phyloP scores from a whole-genome alignment of 2,888 invertebrate genomes.

The Colostygia pectinataria region DNA sequence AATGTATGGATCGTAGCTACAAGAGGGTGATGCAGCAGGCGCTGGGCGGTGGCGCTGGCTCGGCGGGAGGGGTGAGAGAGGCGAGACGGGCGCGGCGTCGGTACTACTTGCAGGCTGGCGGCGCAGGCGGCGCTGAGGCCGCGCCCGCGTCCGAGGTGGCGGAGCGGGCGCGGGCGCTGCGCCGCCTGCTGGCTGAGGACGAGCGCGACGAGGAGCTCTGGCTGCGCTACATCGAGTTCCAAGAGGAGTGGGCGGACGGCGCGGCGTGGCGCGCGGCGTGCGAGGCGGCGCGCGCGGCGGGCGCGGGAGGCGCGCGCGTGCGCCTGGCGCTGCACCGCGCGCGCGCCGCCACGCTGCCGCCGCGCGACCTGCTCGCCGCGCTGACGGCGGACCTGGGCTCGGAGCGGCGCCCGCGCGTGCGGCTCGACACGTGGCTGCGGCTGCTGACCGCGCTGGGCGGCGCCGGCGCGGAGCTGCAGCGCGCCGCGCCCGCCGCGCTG shows the following conservation, averaged over 20 bases:
- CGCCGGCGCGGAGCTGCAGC: conserved; percentile 37
- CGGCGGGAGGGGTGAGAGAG: conserved; percentile 13
- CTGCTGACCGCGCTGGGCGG: conserved; percentile 41
- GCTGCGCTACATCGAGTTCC: conserved; percentile 59
- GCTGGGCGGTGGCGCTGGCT: conserved; percentile 2
- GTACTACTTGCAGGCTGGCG: conserved; percentile 25
- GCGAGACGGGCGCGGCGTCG: conserved; percentile 29
- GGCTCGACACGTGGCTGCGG: conserved; percentile 51
- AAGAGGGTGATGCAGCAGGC: conserved; percentile 14
- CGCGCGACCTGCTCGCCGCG: conserved; percentile 23
- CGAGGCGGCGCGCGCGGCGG: conserved; percentile 30
- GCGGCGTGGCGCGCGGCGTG: conserved; percentile 14
- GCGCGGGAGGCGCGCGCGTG: conserved; percentile 29
- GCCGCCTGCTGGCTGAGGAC: conserved; percentile 46
- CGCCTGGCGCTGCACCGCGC: conserved; percentile 40
- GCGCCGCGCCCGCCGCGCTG: conserved; percentile 38
- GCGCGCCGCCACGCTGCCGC: conserved; percentile 26
- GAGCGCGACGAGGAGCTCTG: conserved; percentile 55
- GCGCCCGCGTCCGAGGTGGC: conserved; percentile 36
- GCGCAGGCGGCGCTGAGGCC: conserved; percentile 15
- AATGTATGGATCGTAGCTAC: conserved; percentile 9
- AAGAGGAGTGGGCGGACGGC: conserved; percentile 39
- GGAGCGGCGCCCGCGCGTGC: conserved; percentile 29
- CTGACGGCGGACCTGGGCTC: conserved; percentile 9
- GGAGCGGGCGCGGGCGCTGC: conserved; percentile 48